A percentile compares a stretch with the other conserved stretches of the same genome.
These are phyloP conservation scores for Uropetala carovei DNA, from an alignment of 2,888 invertebrate species.

Conservation along the genomic window DNA sequence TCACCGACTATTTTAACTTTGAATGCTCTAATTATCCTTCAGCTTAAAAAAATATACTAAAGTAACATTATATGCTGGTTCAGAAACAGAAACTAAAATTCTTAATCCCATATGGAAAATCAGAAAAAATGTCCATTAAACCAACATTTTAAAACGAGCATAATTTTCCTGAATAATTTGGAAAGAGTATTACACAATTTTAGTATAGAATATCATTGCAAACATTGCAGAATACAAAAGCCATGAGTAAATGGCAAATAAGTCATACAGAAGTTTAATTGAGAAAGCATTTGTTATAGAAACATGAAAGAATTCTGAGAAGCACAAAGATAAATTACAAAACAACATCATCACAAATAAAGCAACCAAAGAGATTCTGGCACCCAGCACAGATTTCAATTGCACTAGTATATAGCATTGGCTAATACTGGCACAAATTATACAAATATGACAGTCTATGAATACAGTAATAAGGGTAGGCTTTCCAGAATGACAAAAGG, in stretches of 20 bases:
- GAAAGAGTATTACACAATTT: constrained; percentile 16
- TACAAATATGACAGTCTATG: constrained; percentile 52
- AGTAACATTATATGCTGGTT: too few relatives aligned
- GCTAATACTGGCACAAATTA: constrained; percentile 54
- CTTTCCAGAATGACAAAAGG: constrained; percentile 44
- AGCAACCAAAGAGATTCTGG: constrained; percentile 64
- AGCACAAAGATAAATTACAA: constrained; percentile 55
- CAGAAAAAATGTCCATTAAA: neutral
- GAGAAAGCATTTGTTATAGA: constrained; percentile 63
- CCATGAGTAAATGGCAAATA: constrained; percentile 51
- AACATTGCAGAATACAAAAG: constrained; percentile 42
- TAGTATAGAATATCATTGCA: constrained; percentile 54
- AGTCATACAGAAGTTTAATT: constrained; percentile 40
- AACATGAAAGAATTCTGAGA: constrained; percentile 49
- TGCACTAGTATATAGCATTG: constrained; percentile 62
- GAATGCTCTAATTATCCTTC: too few relatives aligned
- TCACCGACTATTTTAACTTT: too few relatives aligned
- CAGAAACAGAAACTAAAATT: neutral
- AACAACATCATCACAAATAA: constrained; percentile 58
- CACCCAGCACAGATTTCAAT: constrained; percentile 53
- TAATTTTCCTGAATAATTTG: neutral
- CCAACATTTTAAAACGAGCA: neutral
- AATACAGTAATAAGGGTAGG: constrained; percentile 43
- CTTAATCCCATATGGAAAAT: neutral
- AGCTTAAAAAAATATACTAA: too few relatives aligned